phyloP scores from a whole-genome alignment of 2,113 vertebrate genomes.

The Callionymus lyra region DNA sequence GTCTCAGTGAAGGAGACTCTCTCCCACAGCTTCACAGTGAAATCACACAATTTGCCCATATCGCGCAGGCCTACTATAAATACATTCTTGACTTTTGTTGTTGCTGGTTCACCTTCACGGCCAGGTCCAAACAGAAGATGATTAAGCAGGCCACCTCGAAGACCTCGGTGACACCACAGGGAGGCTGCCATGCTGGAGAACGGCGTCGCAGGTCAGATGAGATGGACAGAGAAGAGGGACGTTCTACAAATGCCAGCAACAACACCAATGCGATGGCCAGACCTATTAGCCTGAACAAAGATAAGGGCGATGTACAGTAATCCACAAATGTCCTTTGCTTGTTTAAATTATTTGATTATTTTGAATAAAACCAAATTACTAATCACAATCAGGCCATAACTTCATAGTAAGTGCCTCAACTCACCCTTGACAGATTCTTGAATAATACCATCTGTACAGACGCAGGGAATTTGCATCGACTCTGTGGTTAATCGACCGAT shows the following conservation, averaged over 20 bases:
- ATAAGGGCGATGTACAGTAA: neutral
- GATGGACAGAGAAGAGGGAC: slow-evolving; percentile 76
- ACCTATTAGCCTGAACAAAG: slow-evolving; percentile 63
- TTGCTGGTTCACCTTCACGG: slow-evolving; percentile 73
- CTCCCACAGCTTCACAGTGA: no score
- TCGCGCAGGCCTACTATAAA: no score
- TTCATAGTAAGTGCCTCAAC: slow-evolving; percentile 14
- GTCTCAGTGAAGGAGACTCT: no score
- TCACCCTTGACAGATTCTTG: slow-evolving; percentile 81
- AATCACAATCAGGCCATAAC: neutral
- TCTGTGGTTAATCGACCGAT: slow-evolving; percentile 91
- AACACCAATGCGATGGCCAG: slow-evolving; percentile 74
- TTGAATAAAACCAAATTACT: neutral
- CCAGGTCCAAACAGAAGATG: slow-evolving; percentile 68
- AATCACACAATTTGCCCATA: no score
- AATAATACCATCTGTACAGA: slow-evolving; percentile 91
- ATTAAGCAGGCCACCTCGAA: slow-evolving; percentile 78
- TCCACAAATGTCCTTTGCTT: neutral
- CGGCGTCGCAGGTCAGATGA: slow-evolving; percentile 77
- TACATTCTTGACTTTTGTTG: no score
- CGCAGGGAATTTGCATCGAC: slow-evolving; percentile 75
- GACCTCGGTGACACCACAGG: slow-evolving; percentile 79
- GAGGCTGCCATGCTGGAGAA: slow-evolving; percentile 67
- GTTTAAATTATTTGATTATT: neutral
- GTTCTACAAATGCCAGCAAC: slow-evolving; percentile 82